Evolutionary conservation across 2,113 vertebrate genomes (phyloP), one percentile per base, ranked within the genome.

Genomic region (Pagrus major): DNA sequence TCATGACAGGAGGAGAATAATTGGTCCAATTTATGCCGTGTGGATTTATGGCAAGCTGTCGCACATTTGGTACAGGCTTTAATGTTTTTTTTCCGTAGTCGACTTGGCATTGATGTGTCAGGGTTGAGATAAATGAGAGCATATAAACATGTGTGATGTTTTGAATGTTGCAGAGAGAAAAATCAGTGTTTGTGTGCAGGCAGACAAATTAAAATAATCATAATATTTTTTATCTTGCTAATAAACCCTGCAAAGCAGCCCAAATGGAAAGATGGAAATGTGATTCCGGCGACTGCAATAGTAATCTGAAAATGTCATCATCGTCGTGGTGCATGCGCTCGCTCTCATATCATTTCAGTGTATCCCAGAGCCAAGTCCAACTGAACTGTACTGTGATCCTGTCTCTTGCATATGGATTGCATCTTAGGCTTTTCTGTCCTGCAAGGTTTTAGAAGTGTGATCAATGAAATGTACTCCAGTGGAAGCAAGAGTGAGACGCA

Each of bases 21-120:
- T 84, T 68, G 71, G 52, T 83, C 71, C 88, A 78, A 83, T 90
- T 86, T 81, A 87, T 85, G 65, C 68, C 33, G 58, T 76, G 70
- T 72, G 79, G 87, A 90, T 91, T 90, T 86, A 91, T 80, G 49
- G 86, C 88, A 90, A 89, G 86, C 84, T 92, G 86, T 87, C 55
- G 55, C 56, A 77, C 85, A 81, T 89, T 92, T 86, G 80, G 67
- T 80, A 56, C 33, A 58, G 46, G 55, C 72, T 3, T 27, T 76
- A 76, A 23, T 76, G 55, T 67, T 65, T 77, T 23, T 23, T 8
- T 33, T 23, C 6, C 42, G 3, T 6, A 25, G 72, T 49, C 15
- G 33, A 84, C 84, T 79, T 71, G 68, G 83, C 71, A 65, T 39
- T 66, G 51, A 86, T 79, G 84, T 81, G 70, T 84, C 76, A 68